Evolutionary conservation across 2,113 vertebrate genomes (phyloP), one percentile per base, ranked within the genome.

Genomic region (Rattus rattus): DNA sequence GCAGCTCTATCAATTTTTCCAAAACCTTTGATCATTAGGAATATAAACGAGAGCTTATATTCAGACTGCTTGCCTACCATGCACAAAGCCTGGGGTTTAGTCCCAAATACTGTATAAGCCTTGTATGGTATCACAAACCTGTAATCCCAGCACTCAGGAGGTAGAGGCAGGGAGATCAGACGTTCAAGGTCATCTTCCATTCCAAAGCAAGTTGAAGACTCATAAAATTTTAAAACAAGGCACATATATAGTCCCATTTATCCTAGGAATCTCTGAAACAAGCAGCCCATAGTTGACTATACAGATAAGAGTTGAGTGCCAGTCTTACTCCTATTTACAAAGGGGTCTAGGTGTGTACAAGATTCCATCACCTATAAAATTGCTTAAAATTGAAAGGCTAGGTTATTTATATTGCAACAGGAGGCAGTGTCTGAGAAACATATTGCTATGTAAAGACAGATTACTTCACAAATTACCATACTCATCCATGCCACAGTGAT

Each of bases 1-100:
- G 59, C n/a, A 28, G 13, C 69, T 73, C 43, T 36, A n/a, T 83
- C 52, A 73, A 30, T 93, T 83, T 88, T 76, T 63, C 39, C 56
- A 87, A 95, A 94, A 72, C 2, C 11, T 17, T 75, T n/a, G 3
- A 76, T 33, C 36, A 90, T 63, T 96, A 54, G 73, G 89, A 97
- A 90, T 28, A 22, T 16, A 20, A 73, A 30, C 73, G 8, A 59
- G 24, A 56, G 8, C 36, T 88, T 28, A 20, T 59, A 39, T 22
- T 73, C 22, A 59, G 69, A 59, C 24, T 49, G 39, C 28, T 73
- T 73, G 52, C 8, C 24, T 43, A 28, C 17, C 65, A 70, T 54
- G 10, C 28, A 24, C 13, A n/a, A 59, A 43, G 36, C 49, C 49
- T 36, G 26, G 49, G 11, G 36, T 88, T 88, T 22, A 19, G 36